Evolutionary conservation across 1,140 invertebrate genomes (phyloP).

Genomic region (Nebria ingens): DNA sequence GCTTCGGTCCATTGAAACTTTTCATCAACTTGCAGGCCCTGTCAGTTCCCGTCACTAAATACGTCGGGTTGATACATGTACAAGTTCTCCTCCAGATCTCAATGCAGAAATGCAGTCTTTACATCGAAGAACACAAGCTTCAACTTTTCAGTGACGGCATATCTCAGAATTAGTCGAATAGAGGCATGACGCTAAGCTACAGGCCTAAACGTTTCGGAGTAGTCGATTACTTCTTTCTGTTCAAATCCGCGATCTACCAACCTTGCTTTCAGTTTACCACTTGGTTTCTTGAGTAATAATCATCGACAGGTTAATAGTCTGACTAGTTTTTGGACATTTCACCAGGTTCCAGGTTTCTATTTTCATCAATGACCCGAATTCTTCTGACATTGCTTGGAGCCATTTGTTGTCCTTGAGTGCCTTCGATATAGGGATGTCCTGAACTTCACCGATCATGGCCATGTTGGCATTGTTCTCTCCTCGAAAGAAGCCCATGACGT

Average conservation of each 20-base stretch:
- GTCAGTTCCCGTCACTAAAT: no score
- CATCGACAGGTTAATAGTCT: conserved; percentile 23
- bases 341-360: conserved; percentile 33
- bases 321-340: no score
- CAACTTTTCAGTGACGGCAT: conserved; percentile 6
- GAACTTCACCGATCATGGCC: no score
- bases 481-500: no score
- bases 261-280: conserved; percentile 25
- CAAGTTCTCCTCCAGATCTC: conserved; percentile 23
- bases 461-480: no score
- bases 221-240: conserved; percentile 27
- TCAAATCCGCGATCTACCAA: conserved; percentile 27
- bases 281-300: conserved; percentile 24
- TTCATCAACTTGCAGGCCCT: no score
- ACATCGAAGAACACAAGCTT: conserved; percentile 26
- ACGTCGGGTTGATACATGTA: conserved; percentile 23
- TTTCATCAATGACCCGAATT: conserved; percentile 24
- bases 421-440: no score
- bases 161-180: neutral
- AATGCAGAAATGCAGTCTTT: conserved; percentile 26
- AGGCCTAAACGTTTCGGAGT: conserved; percentile 22
- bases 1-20: no score
- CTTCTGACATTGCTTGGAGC: no score
- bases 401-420: no score
- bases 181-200: neutral